Base-by-base conservation (phyloP, 37 sponge, comb jelly and placozoan species). In the Chondrosia reniformis region DNA sequence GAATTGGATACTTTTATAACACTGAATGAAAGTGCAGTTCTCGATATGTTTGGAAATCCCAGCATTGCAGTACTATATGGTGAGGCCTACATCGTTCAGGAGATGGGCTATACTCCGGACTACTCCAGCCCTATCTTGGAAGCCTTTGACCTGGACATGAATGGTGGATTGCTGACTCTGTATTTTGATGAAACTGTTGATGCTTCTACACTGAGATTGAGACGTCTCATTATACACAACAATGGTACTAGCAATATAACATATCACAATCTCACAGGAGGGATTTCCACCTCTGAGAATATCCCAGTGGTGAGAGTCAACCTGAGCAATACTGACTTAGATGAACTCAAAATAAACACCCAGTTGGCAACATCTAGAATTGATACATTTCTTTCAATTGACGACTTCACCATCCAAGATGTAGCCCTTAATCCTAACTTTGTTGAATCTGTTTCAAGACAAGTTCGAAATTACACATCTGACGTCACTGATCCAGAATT, bases 101-200 rank as follows among this genome's bases (percentile, higher is more conserved):
- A 21, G 38, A 55, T 40, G 0, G 49, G 46, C 9, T 84, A 77
- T 52, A 67, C 79, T 22, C 63, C 65, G 3, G 96, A 95, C 46
- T 69, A 36, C 32, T 92, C 96, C 2, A 0, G 62, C 15, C 96
- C 96, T 21, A 40, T 63, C 7, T 54, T 95, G 55, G 55, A 66
- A 21, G 31, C 81, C 4, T 95, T 92, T 78, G 81, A 84, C 9
- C 77, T 95, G 24, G 87, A 95, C 57, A 54, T 95, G 81, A 57
- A 95, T 82, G 44, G 13, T 33, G 90, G 87, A 19, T 72, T 76
- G 22, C 61, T 95, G 3, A 73, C 55, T 21, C 82, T 95, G 6
- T 73, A 75, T 55, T 95, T 95, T 73, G 84, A 87, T 82, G 96
- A 95, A 65, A 80, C 83, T 37, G 88, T 94, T 9, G 75, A 81